These are phyloP conservation scores for Bombus vancouverensis DNA, from an alignment of 1,140 invertebrate genomes.

Conservation along the genomic window DNA sequence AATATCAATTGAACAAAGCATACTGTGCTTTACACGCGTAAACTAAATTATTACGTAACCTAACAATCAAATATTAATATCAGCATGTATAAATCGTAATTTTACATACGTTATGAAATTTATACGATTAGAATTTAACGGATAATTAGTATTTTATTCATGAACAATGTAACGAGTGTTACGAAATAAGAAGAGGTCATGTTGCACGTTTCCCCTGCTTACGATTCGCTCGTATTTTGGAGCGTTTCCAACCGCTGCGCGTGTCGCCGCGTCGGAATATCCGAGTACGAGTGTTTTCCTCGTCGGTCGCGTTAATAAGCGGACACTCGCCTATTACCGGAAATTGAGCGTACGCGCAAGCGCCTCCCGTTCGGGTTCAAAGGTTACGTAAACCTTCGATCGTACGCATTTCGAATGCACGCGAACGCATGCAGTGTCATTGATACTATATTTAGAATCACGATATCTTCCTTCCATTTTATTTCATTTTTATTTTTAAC, in stretches of 20 bases:
- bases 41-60: background rate
- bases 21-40: background rate
- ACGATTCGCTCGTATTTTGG: background rate
- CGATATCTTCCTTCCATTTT: background rate
- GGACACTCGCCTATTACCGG: slow-evolving; percentile 49
- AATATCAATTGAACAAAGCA: background rate
- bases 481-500: background rate
- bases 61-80: background rate
- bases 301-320: slow-evolving; percentile 9
- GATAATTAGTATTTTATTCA: background rate
- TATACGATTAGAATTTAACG: background rate
- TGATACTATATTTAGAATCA: background rate
- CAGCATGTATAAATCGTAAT: background rate
- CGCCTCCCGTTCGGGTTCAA: slow-evolving; percentile 60
- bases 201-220: background rate
- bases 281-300: slow-evolving; percentile 22
- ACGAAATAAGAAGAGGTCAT: background rate
- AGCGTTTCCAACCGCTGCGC: slow-evolving; percentile 11
- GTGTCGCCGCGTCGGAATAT: background rate
- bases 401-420: background rate
- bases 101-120: background rate
- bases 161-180: background rate
- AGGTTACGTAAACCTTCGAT: slow-evolving; percentile 63
- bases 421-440: background rate
- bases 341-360: slow-evolving; percentile 63